A percentile compares a stretch with the other conserved stretches of the same genome.
Conservation (phyloP, 2,797 vertebrate genomes). For the Phylloscopus collybita region DNA sequence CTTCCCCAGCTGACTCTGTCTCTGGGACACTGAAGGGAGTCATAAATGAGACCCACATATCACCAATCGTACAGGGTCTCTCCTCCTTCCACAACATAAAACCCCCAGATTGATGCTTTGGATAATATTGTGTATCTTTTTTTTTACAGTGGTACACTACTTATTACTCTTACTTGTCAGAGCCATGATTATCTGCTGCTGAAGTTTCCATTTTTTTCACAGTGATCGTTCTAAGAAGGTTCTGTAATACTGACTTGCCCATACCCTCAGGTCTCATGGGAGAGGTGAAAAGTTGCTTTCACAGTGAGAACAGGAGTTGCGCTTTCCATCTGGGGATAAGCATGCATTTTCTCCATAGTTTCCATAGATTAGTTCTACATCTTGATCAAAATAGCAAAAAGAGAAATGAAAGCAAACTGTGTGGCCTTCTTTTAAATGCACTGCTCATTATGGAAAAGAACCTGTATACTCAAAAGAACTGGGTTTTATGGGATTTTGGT, state of each 20-base stretch:
- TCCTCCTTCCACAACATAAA: neutral
- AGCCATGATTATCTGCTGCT: neutral
- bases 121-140: accelerated
- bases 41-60: accelerated
- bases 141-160: neutral
- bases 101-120: neutral
- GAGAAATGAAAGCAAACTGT: neutral
- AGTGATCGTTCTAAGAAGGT: neutral
- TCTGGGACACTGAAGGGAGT: too few species aligned
- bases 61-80: neutral
- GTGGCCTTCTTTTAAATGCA: neutral
- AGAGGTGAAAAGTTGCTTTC: neutral
- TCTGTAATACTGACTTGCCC: neutral
- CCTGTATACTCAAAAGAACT: neutral
- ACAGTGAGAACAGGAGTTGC: neutral
- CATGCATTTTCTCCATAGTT: neutral
- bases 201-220: neutral
- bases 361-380: neutral
- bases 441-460: neutral
- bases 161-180: neutral
- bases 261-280: neutral
- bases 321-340: neutral
- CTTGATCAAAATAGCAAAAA: neutral
- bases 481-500: accelerated
- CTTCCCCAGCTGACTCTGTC: neutral